Conservation (phyloP, 1,140 invertebrate genomes). For the Trypoxylus dichotomus region DNA sequence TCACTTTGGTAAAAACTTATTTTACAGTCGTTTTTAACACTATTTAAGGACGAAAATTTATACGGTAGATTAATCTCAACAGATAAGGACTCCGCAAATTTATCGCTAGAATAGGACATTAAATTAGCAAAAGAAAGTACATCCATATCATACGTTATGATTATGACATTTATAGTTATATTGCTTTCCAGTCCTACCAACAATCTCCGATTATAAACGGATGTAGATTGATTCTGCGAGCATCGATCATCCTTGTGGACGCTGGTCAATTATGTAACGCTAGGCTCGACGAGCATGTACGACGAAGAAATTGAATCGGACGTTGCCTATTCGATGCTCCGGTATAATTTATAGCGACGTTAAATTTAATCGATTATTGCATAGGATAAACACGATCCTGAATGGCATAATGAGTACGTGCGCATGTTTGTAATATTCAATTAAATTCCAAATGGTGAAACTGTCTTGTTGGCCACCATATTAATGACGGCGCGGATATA, state of each 20-base stretch:
- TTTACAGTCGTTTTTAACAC: too few relatives aligned
- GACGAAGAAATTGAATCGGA: neutral
- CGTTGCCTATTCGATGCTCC: neutral
- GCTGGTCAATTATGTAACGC: neutral
- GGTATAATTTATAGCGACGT: neutral
- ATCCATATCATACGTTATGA: too few relatives aligned
- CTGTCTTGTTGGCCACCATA: neutral
- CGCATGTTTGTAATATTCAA: neutral
- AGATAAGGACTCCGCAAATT: too few relatives aligned
- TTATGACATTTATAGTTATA: neutral
- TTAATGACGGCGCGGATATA: neutral
- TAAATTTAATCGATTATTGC: neutral
- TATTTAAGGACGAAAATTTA: too few relatives aligned
- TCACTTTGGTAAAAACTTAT: too few relatives aligned
- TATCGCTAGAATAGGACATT: too few relatives aligned
- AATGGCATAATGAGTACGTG: neutral
- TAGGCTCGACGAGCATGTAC: neutral
- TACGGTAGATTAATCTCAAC: too few relatives aligned
- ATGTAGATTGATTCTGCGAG: neutral
- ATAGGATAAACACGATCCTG: neutral
- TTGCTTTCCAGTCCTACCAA: neutral
- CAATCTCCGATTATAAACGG: neutral
- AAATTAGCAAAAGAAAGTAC: too few relatives aligned
- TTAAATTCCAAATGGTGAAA: neutral
- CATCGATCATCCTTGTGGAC: neutral